These are phyloP conservation scores for Poeciliopsis turneri DNA, from an alignment of 2,797 vertebrate species.

Conservation along the genomic window DNA sequence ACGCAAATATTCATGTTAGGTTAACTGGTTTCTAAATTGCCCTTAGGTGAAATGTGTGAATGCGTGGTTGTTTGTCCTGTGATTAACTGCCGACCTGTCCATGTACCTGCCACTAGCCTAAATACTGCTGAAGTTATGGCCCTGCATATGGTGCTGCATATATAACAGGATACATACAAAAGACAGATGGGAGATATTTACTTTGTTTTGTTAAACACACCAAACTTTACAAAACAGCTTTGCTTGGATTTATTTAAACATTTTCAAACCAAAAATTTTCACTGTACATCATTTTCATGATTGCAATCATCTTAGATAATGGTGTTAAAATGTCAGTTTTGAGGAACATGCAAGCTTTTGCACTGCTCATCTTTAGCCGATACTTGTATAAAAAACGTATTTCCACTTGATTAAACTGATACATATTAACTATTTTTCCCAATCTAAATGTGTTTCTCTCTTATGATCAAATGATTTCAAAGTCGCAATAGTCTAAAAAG, in stretches of 20 bases:
- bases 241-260: slow-evolving; percentile 3
- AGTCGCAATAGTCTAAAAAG: background rate
- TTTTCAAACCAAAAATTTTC: slow-evolving; percentile 14
- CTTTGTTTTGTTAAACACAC: background rate
- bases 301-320: background rate
- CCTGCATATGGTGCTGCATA: background rate
- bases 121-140: background rate
- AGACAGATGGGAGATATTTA: background rate
- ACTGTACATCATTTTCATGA: slow-evolving; percentile 4
- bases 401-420: background rate
- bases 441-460: background rate
- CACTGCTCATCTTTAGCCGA: background rate
- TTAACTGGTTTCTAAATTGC: background rate
- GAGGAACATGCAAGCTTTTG: background rate
- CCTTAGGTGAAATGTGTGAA: background rate
- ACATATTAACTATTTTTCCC: background rate
- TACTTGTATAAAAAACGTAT: slow-evolving; percentile 6
- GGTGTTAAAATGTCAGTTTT: slow-evolving; percentile 2
- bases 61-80: background rate
- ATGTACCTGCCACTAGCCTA: background rate
- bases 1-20: background rate
- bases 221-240: background rate
- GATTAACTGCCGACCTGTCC: background rate
- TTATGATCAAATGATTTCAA: background rate
- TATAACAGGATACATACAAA: background rate